Base-by-base conservation (phyloP, 2,888 invertebrate species). In the Agapetus fuscipes region DNA sequence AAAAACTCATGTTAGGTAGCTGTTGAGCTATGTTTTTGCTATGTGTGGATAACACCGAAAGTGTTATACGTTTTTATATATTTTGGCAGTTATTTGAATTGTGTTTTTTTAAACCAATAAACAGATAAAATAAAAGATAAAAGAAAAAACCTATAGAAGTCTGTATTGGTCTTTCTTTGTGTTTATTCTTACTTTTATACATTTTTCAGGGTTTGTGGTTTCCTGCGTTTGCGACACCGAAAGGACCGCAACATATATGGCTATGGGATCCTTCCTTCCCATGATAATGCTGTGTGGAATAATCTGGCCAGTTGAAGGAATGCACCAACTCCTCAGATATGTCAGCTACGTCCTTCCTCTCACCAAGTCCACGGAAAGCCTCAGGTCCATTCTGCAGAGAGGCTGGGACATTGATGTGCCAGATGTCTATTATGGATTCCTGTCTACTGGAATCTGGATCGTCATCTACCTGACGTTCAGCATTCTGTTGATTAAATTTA, bases 221-320 rank as follows among this genome's bases (percentile, higher is more conserved):
- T 83, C 87, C 2, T 82, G 82, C 48, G 60, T 78, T 5, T 85
- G 84, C 50, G 87, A 87, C 35, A 85, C 79, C 3, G 88, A 89
- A 56, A 72, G 87, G 43, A 85, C 83, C 1, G 89, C 89, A 0
- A 89, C 88, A 0, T 88, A 88, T 55, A 63, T 88, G 54, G 87
- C 88, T 0, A 71, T 89, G 61, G 89, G 89, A 0, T 86, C 86
- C 1, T 89, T 89, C 60, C 59, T 89, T 43, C 89, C 89, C 2
- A 84, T 88, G 59, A 80, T 89, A 13, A 75, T 89, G 76, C 62
- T 89, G 3, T 88, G 88, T 50, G 89, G 89, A 34, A 89, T 94
- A 44, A 84, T 95, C 51, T 95, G 95, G 95, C 95, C 95, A 0
- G 73, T 91, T 45, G 89, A 95, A 71, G 91, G 83, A 27, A 94